Evolutionary conservation across 2,113 vertebrate species (phyloP).

Genomic region (human (Homo sapiens)): DNA sequence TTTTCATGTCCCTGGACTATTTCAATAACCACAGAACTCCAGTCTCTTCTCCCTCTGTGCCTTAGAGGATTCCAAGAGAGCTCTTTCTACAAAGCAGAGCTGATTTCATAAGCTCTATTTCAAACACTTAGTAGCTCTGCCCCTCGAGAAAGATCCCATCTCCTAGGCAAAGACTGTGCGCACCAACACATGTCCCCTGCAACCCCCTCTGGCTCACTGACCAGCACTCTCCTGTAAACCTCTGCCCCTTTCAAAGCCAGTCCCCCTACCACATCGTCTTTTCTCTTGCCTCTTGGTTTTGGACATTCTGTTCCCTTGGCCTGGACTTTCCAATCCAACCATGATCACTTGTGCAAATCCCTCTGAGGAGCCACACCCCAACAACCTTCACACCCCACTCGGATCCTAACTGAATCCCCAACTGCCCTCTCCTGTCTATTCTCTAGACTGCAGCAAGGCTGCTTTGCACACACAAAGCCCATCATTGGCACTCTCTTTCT

Average conservation of each 20-base stretch:
- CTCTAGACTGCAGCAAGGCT: background rate
- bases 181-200: fast-evolving
- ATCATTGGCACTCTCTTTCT: background rate
- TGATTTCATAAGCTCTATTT: background rate
- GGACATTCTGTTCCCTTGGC: background rate
- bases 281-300: background rate
- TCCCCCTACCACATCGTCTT: no score
- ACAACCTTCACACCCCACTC: background rate
- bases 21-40: background rate
- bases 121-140: background rate
- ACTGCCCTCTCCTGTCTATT: background rate
- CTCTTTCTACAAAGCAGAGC: background rate
- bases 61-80: background rate
- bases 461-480: background rate
- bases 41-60: background rate
- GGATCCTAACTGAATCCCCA: background rate
- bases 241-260: background rate
- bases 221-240: no score
- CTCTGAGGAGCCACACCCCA: background rate
- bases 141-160: background rate
- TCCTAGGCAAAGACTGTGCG: background rate
- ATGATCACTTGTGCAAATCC: background rate
- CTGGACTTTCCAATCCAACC: background rate
- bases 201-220: background rate
- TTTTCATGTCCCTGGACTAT: background rate